Evolutionary conservation across 1,140 invertebrate species (phyloP), one percentile per base, ranked within the genome.

Genomic region (Drosophila miranda): DNA sequence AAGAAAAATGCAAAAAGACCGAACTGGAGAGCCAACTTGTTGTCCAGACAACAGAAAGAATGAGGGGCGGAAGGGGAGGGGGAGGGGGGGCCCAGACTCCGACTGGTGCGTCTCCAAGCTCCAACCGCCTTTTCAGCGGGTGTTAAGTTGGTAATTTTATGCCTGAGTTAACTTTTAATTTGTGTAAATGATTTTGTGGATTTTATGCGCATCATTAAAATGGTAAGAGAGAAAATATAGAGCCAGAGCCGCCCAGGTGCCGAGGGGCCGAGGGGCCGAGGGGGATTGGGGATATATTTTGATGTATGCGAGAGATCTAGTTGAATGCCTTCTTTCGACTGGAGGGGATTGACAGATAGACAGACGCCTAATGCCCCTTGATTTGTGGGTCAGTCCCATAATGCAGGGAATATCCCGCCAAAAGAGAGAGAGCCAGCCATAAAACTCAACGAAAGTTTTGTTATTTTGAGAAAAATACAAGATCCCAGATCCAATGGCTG

Each of bases 111-210:
- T 26, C 23, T 26, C 23, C 23, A 71, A 71, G 44, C 50, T 19
- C 57, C 58, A 51, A 51, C 51, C 44, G 44, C 45, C 46, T 43
- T 59, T 58, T 58, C 48, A 42, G 78, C 87, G 87, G 87, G 87
- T 89, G 87, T 89, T 89, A 89, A 89, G 76, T 83, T 89, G 87
- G 78, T 89, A 89, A 89, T 89, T 89, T 89, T 89, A 89, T 89
- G 87, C 87, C 87, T 74, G 82, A 87, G 78, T 78, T 82, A 82
- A 82, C 82, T 82, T 87, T 87, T 87, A 87, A 87, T 87, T 87
- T 87, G 78, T 82, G 82, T 68, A 87, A 87, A 87, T 87, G 82
- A 87, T 83, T 87, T 87, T 78, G 66, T 82, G 66, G 78, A 86
- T 82, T 86, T 86, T 82, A 86, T 78, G 82, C 71, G 64, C 73